A percentile compares a stretch with the other conserved stretches of the same genome.
Evolutionary conservation across 2,888 invertebrate species (phyloP).

Genomic region (Zhuqinia jingwanae): DNA sequence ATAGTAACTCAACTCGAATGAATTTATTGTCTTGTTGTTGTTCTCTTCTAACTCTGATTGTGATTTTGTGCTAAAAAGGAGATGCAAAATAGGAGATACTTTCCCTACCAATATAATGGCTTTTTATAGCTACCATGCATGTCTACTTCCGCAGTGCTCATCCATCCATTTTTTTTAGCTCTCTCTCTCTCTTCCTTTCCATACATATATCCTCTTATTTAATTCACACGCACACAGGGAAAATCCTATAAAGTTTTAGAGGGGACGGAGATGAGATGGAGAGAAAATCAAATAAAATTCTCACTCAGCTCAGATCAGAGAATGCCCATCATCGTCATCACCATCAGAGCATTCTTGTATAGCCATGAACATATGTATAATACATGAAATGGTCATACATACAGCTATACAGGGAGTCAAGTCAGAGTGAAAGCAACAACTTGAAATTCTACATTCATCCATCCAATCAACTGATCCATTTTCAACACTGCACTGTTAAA

Average conservation of each 20-base stretch:
- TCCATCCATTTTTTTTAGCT: not conserved
- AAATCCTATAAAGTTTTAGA: not conserved
- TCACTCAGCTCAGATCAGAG: too few relatives aligned
- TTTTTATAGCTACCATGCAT: too few relatives aligned
- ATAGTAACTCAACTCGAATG: too few relatives aligned
- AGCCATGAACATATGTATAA: too few relatives aligned
- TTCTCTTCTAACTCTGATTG: too few relatives aligned
- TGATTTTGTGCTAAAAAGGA: too few relatives aligned
- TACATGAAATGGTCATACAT: too few relatives aligned
- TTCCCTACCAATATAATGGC: not conserved
- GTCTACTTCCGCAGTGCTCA: too few relatives aligned
- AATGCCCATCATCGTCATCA: not conserved
- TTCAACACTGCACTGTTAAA: not conserved
- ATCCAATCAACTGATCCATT: slow-evolving; percentile 30
- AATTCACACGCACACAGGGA: not conserved
- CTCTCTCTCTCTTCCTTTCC: not conserved
- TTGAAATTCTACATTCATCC: slow-evolving; percentile 31
- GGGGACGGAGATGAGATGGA: not conserved
- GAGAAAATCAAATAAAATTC: slow-evolving; percentile 27
- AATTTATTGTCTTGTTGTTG: too few relatives aligned
- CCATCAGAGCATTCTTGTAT: not conserved
- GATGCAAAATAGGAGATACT: not conserved
- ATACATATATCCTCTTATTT: not conserved
- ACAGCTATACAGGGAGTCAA: not conserved
- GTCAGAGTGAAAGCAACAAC: not conserved